Evolutionary conservation across 2,113 vertebrate genomes (phyloP).

Genomic region (Lichenostomus cassidix): DNA sequence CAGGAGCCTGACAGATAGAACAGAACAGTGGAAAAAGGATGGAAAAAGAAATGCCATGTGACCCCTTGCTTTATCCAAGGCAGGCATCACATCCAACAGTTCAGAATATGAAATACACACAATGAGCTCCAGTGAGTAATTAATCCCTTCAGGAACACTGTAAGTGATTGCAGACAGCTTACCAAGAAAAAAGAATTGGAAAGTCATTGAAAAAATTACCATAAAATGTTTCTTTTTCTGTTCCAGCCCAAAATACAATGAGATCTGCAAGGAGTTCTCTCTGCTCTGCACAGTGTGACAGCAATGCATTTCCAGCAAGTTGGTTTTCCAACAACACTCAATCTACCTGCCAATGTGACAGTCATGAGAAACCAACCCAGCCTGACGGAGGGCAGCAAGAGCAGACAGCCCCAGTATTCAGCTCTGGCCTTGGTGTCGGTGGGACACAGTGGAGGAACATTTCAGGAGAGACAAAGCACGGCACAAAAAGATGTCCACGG

Average conservation of each 20-base stretch:
- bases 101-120: constrained; percentile 19
- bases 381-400: fast-evolving
- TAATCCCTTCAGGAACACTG: constrained; percentile 56
- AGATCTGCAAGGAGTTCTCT: background rate
- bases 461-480: background rate
- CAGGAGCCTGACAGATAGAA: background rate
- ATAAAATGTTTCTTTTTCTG: constrained; percentile 6
- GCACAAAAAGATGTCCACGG: background rate
- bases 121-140: constrained; percentile 30
- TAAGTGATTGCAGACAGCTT: constrained; percentile 56
- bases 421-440: fast-evolving
- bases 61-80: background rate
- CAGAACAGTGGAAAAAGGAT: background rate
- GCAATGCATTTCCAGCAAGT: background rate
- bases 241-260: background rate
- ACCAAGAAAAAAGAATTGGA: constrained; percentile 34
- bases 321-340: background rate
- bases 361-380: background rate
- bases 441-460: fast-evolving
- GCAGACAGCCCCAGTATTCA: fast-evolving
- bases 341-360: background rate
- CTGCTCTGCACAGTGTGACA: background rate
- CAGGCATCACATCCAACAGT: constrained; percentile 18
- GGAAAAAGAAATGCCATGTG: background rate
- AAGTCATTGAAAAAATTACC: constrained; percentile 43